These are phyloP conservation scores for Muscina levida DNA, from an alignment of 2,888 invertebrate genomes.

Conservation along the genomic window DNA sequence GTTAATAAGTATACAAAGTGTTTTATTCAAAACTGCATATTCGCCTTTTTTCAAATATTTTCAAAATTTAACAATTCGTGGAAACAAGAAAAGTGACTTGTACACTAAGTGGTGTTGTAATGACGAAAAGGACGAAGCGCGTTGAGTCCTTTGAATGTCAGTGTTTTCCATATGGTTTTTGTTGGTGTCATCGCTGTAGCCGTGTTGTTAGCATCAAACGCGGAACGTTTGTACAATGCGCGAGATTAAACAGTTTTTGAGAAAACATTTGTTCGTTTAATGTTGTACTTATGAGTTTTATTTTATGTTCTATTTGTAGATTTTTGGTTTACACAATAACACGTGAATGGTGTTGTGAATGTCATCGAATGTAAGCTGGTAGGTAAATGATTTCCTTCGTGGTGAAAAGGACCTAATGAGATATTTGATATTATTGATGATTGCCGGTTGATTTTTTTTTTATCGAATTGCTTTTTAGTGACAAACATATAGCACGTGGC, in stretches of 20 bases:
- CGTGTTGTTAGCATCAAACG: neutral
- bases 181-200: neutral
- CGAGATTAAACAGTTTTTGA: slow-evolving; percentile 45
- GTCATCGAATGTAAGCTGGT: neutral
- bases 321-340: neutral
- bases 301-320: slow-evolving; percentile 27
- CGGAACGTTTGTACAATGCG: slow-evolving; percentile 8
- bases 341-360: slow-evolving; percentile 3
- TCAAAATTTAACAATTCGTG: slow-evolving; percentile 4
- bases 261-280: slow-evolving; percentile 54
- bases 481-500: slow-evolving; percentile 8
- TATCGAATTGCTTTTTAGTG: neutral
- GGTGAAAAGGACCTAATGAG: neutral
- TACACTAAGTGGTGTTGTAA: neutral
- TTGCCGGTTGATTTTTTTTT: neutral
- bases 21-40: neutral
- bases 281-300: slow-evolving; percentile 46
- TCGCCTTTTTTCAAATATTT: neutral
- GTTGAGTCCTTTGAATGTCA: too few species aligned
- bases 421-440: slow-evolving; percentile 26
- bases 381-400: neutral
- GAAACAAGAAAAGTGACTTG: neutral
- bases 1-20: neutral
- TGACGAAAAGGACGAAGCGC: neutral
- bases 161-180: too few species aligned